Base-by-base conservation (phyloP, 2,797 vertebrate genomes). In the Acanthurus tractus region DNA sequence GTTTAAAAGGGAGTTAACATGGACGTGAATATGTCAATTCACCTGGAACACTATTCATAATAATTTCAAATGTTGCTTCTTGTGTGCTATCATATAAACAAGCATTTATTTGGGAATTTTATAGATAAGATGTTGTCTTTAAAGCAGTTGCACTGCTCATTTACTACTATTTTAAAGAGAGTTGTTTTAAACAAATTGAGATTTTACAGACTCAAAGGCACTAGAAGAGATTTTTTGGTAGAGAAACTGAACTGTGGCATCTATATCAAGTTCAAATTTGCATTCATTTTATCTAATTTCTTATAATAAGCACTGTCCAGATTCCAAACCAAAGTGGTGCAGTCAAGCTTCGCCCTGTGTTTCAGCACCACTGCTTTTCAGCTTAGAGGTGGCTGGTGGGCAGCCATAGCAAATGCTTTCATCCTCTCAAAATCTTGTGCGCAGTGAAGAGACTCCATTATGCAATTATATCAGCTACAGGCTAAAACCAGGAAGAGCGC, bases 391-490 rank as follows among this genome's bases (percentile, higher is more conserved):
- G 66, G 82, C 74, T 74, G 69, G 56, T 74, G 69, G 56, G 70
- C 72, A 82, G 70, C 75, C 71, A 63, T 56, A 70, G 83, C 53
- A 83, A 87, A 90, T 75, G 72, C 81, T 81, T 88, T 88, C 74
- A 83, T 88, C 81, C 87, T 78, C 65, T 88, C 59, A 71, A 70
- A 82, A 81, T 82, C 57, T 84, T 61, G 67, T 82, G 76, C 86
- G 85, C 88, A 89, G 79, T 74, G 68, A 83, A 87, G 87, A 84
- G 78, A 74, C 75, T 90, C 88, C 71, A 90, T 92, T 91, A 88
- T 54, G 50, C 88, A 89, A 90, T 90, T 89, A 88, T 85, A 89
- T 85, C 85, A 84, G 88, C 89, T 87, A 84, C 64, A 80, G 85
- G 85, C 85, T 82, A 80, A 69, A 90, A 91, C 79, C 78, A 92